A percentile compares a stretch with the other conserved stretches of the same genome.
Evolutionary conservation across 2,113 vertebrate species (phyloP).

Genomic region (Pseudolaguvia tuberculata): DNA sequence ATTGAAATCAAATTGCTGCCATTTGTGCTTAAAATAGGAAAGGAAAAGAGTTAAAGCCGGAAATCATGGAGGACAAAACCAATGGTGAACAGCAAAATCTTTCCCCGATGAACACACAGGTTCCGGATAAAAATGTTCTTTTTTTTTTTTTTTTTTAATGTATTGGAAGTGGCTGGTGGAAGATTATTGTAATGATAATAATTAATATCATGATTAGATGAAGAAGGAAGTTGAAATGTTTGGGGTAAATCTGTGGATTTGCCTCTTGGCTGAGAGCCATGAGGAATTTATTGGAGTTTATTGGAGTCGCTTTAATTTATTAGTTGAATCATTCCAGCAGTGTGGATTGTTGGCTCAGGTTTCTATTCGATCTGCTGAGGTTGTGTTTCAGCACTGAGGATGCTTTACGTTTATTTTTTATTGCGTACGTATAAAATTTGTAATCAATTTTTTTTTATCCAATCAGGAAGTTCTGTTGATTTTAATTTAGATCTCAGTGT

Average conservation of each 20-base stretch:
- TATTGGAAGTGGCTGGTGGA: constrained; percentile 24
- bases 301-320: constrained; percentile 50
- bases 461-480: neutral
- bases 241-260: constrained; percentile 37
- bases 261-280: constrained; percentile 37
- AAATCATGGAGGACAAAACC: constrained; percentile 2
- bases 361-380: constrained; percentile 37
- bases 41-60: constrained; percentile 23
- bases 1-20: constrained; percentile 61
- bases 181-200: constrained; percentile 27
- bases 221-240: constrained; percentile 25
- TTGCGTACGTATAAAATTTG: constrained; percentile 36
- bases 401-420: constrained; percentile 40
- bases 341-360: constrained; percentile 41
- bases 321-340: constrained; percentile 41
- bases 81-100: neutral
- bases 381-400: constrained; percentile 36
- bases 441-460: constrained; percentile 23
- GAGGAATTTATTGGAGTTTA: constrained; percentile 49
- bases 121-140: constrained; percentile 25
- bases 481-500: neutral
- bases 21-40: constrained; percentile 53
- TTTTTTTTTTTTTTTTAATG: neutral
- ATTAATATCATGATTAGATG: constrained; percentile 46
- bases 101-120: neutral